Evolutionary conservation across 2,797 vertebrate genomes (phyloP).

Genomic region (Hapalemur alaotrensis): DNA sequence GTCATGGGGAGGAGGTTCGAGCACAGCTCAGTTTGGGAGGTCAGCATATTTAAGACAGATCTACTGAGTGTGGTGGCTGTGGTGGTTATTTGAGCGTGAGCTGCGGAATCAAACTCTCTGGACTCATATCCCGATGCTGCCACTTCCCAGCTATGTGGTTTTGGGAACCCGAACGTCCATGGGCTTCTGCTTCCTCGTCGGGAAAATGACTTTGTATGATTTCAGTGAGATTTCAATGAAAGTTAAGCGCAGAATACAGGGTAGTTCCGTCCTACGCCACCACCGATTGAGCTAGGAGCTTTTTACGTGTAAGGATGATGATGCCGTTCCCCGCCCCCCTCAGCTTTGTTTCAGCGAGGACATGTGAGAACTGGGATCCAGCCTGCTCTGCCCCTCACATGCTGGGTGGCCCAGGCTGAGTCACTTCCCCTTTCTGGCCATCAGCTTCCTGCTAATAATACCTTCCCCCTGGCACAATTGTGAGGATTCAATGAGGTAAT

Average conservation of each 20-base stretch:
- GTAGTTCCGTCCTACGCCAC: rapidly evolving
- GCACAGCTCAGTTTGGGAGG: not conserved
- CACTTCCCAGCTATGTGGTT: not conserved
- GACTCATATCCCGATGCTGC: not conserved
- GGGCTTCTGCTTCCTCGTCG: not conserved
- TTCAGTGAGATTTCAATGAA: not conserved
- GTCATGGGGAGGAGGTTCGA: too few relatives aligned
- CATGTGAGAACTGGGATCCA: rapidly evolving
- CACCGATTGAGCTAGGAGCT: rapidly evolving
- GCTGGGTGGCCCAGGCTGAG: not conserved
- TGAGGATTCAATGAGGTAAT: not conserved
- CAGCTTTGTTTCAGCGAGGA: too few relatives aligned
- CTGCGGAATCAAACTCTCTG: not conserved
- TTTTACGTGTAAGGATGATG: not conserved
- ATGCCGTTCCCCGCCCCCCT: too few relatives aligned
- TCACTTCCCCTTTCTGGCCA: slow-evolving; percentile 5
- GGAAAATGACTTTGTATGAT: not conserved
- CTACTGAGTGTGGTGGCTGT: not conserved
- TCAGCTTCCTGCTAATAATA: not conserved
- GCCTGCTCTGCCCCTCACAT: rapidly evolving
- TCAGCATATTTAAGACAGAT: too few relatives aligned
- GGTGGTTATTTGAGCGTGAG: rapidly evolving
- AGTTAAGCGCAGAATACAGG: not conserved
- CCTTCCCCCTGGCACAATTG: not conserved
- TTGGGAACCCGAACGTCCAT: not conserved